Evolutionary conservation across 2,888 invertebrate species (phyloP).

Genomic region (Apomyelois bistriatella): DNA sequence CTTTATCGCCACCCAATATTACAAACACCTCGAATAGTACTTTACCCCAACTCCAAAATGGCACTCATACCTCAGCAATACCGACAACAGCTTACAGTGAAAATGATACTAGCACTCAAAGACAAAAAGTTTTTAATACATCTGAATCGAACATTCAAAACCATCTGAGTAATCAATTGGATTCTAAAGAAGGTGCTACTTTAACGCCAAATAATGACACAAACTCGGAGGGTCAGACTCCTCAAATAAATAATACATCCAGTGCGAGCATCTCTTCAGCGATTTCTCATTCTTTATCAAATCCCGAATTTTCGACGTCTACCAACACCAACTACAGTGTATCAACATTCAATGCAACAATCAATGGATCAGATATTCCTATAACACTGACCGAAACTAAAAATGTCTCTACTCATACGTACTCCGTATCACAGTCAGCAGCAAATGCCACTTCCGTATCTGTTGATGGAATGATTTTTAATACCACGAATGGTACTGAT

Average conservation of each 20-base stretch:
- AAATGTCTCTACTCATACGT: slow-evolving; percentile 1
- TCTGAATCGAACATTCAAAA: too few relatives aligned
- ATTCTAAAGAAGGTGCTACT: too few relatives aligned
- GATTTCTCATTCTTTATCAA: background rate
- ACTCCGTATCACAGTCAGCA: background rate
- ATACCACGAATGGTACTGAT: background rate
- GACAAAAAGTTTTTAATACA: too few relatives aligned
- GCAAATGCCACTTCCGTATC: background rate
- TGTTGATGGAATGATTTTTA: background rate
- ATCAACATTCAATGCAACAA: background rate
- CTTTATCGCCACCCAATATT: too few relatives aligned
- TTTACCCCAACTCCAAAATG: too few relatives aligned
- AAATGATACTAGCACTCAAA: too few relatives aligned
- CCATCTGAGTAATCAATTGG: too few relatives aligned
- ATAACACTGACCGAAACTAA: background rate
- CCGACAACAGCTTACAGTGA: too few relatives aligned
- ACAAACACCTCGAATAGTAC: too few relatives aligned
- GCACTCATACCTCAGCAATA: too few relatives aligned
- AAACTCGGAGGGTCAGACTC: background rate
- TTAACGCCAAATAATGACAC: too few relatives aligned
- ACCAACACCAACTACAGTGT: slow-evolving; percentile 2
- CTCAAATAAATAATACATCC: background rate
- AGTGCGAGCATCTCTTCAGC: background rate
- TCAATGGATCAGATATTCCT: background rate
- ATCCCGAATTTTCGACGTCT: background rate